These are phyloP conservation scores for Leucophora obtusa DNA, from an alignment of 2,888 invertebrate genomes.

Conservation along the genomic window DNA sequence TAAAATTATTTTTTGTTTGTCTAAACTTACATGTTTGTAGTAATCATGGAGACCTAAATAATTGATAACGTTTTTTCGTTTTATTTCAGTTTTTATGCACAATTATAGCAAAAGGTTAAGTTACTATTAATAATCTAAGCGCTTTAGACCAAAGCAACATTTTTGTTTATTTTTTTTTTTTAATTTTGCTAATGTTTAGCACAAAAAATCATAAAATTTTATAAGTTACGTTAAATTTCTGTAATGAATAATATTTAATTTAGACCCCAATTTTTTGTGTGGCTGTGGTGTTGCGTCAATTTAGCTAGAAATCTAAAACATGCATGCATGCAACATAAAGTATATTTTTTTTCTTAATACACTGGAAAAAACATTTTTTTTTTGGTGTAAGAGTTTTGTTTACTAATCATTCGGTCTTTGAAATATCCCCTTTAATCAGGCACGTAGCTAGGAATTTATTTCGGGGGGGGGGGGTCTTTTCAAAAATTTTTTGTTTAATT, in stretches of 20 bases:
- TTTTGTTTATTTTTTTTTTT: neutral
- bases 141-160: constrained; percentile 17
- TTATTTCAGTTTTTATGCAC: constrained; percentile 13
- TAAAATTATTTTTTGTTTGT: constrained; percentile 15
- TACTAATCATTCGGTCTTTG: too few species aligned
- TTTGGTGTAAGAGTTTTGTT: too few species aligned
- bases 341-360: constrained; percentile 1
- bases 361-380: constrained; percentile 19
- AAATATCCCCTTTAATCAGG: too few species aligned
- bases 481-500: too few species aligned
- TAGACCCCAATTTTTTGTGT: constrained; percentile 20
- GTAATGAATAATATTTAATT: constrained; percentile 60
- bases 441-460: too few species aligned
- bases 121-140: constrained; percentile 54
- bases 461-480: too few species aligned
- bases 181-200: neutral
- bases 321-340: constrained; percentile 44
- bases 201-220: constrained; percentile 34
- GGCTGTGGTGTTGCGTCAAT: constrained; percentile 34
- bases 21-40: constrained; percentile 49
- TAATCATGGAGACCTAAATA: constrained; percentile 61
- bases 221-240: constrained; percentile 38
- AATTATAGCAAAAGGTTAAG: constrained; percentile 58
- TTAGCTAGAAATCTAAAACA: constrained; percentile 23
- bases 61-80: constrained; percentile 41